Percentiles rank a stretch among this genome's conserved stretches.
These are phyloP conservation scores for Sturmia bella DNA, from an alignment of 2,888 invertebrate species.

Conservation along the genomic window DNA sequence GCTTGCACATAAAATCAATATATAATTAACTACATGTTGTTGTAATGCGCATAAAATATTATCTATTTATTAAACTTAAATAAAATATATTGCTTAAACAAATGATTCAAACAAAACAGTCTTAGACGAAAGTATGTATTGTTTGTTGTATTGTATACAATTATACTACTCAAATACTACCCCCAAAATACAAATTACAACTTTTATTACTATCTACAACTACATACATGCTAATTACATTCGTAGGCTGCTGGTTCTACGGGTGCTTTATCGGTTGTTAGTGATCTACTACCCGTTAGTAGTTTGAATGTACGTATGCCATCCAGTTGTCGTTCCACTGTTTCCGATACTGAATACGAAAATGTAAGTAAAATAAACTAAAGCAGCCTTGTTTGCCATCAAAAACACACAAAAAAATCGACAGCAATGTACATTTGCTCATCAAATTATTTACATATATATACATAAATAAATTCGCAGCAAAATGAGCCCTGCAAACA, in stretches of 20 bases:
- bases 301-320: constrained; percentile 84
- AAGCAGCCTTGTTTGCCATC: constrained; percentile 10
- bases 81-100: constrained; percentile 1
- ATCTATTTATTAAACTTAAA: not conserved
- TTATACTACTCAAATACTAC: constrained; percentile 65
- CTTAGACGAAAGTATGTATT: constrained; percentile 50
- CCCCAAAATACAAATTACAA: constrained; percentile 1
- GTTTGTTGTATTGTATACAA: constrained; percentile 69
- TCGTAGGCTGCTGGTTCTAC: constrained; percentile 86
- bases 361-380: constrained; percentile 86
- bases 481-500: not conserved
- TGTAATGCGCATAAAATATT: constrained; percentile 39
- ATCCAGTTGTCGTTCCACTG: constrained; percentile 91
- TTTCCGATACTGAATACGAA: constrained; percentile 96
- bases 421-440: constrained; percentile 13
- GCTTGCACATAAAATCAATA: constrained; percentile 4
- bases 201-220: constrained; percentile 73
- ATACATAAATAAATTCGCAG: too few relatives aligned
- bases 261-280: constrained; percentile 82
- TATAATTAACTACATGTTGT: constrained; percentile 48
- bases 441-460: constrained; percentile 7
- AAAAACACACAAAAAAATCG: not conserved
- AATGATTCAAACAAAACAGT: constrained; percentile 19
- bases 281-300: constrained; percentile 85
- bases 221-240: constrained; percentile 78